These are phyloP conservation scores for Limnodromus scolopaceus DNA, from an alignment of 2,797 vertebrate species.

Conservation along the genomic window DNA sequence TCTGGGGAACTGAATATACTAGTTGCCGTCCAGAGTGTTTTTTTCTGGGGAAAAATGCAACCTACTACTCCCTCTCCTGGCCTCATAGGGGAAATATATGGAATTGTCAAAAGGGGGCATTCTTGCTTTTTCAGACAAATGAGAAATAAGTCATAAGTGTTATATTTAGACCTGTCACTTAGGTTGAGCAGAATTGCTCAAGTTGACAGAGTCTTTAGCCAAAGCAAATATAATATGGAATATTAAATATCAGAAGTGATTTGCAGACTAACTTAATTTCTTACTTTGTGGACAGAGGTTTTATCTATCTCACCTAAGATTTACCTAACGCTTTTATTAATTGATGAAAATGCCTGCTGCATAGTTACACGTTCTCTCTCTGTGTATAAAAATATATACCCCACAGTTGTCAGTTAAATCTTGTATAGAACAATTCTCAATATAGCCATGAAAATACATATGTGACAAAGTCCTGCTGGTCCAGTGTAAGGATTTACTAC, in stretches of 20 bases:
- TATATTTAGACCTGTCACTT: neutral
- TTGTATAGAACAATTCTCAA: neutral
- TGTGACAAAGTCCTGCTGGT: neutral
- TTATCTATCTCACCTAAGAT: neutral
- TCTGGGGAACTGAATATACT: neutral
- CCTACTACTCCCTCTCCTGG: slow-evolving; percentile 62
- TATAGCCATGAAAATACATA: neutral
- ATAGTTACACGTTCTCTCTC: neutral
- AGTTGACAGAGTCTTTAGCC: neutral
- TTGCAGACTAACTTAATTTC: slow-evolving; percentile 11
- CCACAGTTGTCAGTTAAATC: neutral
- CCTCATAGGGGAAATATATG: slow-evolving; percentile 56
- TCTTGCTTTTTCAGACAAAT: slow-evolving; percentile 76
- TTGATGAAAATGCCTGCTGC: neutral
- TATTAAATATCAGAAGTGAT: slow-evolving; percentile 35
- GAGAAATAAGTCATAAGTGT: neutral
- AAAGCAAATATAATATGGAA: slow-evolving; percentile 25
- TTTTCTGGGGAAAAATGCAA: slow-evolving; percentile 36
- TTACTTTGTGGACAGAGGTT: slow-evolving; percentile 27
- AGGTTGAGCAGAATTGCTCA: neutral
- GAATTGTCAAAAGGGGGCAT: slow-evolving; percentile 78
- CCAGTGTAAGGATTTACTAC: neutral
- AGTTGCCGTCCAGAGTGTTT: neutral
- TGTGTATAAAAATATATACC: neutral
- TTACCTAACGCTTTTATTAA: slow-evolving; percentile 33